Evolutionary conservation across 92 coral and sea anemone species (phyloP), one percentile per base, ranked within the genome.

Genomic region (Bergia puertoricense): DNA sequence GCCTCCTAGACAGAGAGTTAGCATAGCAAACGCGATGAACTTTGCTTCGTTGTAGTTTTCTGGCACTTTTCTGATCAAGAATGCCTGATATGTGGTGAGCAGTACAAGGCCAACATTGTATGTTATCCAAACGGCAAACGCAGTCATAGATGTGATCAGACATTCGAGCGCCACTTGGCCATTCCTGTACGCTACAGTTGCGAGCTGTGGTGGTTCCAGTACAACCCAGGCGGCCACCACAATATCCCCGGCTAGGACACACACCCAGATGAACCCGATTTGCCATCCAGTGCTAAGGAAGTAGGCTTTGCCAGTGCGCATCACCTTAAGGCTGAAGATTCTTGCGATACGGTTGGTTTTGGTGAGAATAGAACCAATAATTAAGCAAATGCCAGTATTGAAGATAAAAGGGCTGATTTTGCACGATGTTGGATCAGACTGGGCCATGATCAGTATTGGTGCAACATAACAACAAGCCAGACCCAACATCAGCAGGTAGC

Each of bases 21-120:
- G 90, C 98, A 96, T 96, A 86, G 95, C 91, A 86, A 96, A 94
- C 57, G 97, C 93, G 85, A 96, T 96, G 89, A 94, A 96, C 80
- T 93, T 92, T 20, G 95, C 97, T 85, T 96, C 97, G 93, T 96
- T 96, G 90, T 94, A 94, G 88, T 96, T 96, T 84, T 92, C 98
- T 20, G 98, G 97, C 30, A 95, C 96, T 72, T 95, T 95, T 38
- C 98, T 93, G 68, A 96, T 95, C 23, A 92, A 84, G 81, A 94
- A 94, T n/a, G 98, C 98, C 82, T 96, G 97, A 72, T 94, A 96
- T 6, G 98, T 96, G 56, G 97, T 92, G 37, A 94, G 90, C 37
- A 96, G 88, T 45, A 89, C 86, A 79, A 96, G 90, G 38, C 97
- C 93, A 74, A 88, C 94, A 88, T 86, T 93, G 82, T 89, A 94